A percentile compares a stretch with the other conserved stretches of the same genome.
phyloP scores from a whole-genome alignment of 2,113 vertebrate species.

The Rhabdornis inornatus region DNA sequence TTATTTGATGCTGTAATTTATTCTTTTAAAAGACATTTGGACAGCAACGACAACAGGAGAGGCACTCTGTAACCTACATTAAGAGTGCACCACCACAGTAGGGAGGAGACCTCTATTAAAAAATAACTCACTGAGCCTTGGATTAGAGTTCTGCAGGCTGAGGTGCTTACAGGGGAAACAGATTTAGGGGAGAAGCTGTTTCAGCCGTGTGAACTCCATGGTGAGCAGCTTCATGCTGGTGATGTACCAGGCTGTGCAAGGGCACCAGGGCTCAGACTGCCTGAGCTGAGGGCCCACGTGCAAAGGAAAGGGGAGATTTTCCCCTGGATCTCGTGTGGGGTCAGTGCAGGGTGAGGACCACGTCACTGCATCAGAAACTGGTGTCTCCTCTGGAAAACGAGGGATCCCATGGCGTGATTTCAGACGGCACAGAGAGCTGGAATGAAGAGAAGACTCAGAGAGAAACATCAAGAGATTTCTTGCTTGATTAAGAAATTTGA shows the following conservation, averaged over 20 bases:
- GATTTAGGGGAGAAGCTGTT: background rate
- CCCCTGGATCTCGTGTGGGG: fast-evolving
- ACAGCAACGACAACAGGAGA: background rate
- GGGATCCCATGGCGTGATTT: fast-evolving
- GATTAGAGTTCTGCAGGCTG: background rate
- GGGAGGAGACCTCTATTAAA: background rate
- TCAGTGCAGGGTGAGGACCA: background rate
- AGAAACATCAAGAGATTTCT: background rate
- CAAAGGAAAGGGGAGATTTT: background rate
- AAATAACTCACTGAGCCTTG: background rate
- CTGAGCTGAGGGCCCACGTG: fast-evolving
- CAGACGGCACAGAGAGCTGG: background rate
- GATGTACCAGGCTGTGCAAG: background rate
- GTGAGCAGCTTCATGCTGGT: fast-evolving
- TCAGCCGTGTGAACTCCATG: fast-evolving
- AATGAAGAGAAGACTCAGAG: background rate
- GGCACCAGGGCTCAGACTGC: fast-evolving
- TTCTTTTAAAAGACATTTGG: background rate
- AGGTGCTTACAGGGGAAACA: background rate
- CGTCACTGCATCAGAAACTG: fast-evolving
- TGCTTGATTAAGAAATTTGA: background rate
- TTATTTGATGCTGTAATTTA: background rate
- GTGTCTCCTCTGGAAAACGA: background rate
- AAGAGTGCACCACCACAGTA: background rate
- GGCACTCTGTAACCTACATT: background rate